These are phyloP conservation scores for Axinella damicornis DNA, from an alignment of 37 sponge, comb jelly and placozoan species.

Conservation along the genomic window DNA sequence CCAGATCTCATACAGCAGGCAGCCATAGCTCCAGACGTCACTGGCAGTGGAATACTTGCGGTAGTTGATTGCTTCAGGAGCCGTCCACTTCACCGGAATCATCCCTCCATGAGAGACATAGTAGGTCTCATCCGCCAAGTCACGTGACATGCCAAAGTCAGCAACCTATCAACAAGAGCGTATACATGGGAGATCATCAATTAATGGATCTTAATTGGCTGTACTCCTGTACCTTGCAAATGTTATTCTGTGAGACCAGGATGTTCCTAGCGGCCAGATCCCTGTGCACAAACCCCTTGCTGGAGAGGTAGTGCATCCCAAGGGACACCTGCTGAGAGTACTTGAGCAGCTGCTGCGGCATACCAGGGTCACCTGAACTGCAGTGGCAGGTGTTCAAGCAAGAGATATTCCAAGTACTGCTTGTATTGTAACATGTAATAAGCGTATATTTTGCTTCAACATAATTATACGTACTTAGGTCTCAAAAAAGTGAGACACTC, in stretches of 20 bases:
- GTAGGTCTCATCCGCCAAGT: conserved; percentile 36
- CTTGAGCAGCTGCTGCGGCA: not conserved
- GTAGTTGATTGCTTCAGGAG: conserved; percentile 63
- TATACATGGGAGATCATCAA: too few species aligned
- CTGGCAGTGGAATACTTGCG: conserved; percentile 63
- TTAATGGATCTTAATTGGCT: too few species aligned
- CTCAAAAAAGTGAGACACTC: conserved; percentile 21
- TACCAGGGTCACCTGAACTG: too few species aligned
- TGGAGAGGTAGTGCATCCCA: conserved; percentile 42
- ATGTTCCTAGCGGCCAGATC: conserved; percentile 46
- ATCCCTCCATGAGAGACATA: conserved; percentile 53
- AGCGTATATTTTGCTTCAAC: too few species aligned
- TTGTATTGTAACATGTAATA: too few species aligned
- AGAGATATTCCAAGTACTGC: too few species aligned
- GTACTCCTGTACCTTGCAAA: conserved; percentile 41
- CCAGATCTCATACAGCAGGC: conserved; percentile 64
- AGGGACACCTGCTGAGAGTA: conserved; percentile 42
- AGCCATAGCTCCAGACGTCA: conserved; percentile 60
- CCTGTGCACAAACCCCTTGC: conserved; percentile 34
- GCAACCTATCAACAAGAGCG: too few species aligned
- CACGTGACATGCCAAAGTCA: conserved; percentile 84
- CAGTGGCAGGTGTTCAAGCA: too few species aligned
- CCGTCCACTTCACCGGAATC: conserved; percentile 84
- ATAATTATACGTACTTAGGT: conserved; percentile 33
- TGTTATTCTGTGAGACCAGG: conserved; percentile 21